Evolutionary conservation across 2,113 vertebrate genomes (phyloP).

Genomic region (Uria aalge): DNA sequence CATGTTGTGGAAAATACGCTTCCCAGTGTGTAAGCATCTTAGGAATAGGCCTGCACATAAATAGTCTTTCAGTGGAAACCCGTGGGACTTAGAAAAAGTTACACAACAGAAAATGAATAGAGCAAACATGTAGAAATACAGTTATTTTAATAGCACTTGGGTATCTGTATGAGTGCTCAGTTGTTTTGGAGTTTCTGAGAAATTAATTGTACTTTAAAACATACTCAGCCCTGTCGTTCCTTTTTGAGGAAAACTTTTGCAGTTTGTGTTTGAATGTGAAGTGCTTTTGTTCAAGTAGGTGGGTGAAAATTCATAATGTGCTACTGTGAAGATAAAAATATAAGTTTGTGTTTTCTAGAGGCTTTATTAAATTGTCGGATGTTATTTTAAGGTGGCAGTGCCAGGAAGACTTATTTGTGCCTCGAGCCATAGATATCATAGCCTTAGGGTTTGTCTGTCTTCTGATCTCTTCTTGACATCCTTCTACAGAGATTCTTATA

Average conservation of each 20-base stretch:
- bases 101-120: background rate
- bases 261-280: background rate
- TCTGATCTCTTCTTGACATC: background rate
- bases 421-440: background rate
- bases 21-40: background rate
- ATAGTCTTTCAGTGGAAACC: background rate
- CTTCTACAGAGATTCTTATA: background rate
- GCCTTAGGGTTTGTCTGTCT: background rate
- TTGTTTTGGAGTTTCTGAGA: background rate
- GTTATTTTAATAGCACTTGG: background rate
- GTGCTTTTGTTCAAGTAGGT: background rate
- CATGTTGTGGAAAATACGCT: background rate
- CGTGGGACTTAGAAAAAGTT: background rate
- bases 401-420: background rate
- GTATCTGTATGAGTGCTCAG: background rate
- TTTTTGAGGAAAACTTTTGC: background rate
- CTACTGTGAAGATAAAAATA: background rate
- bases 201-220: background rate
- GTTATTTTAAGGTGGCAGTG: constrained; percentile 6
- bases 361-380: background rate
- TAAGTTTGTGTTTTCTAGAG: background rate
- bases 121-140: background rate
- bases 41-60: background rate
- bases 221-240: background rate
- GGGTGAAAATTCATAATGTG: background rate